Evolutionary conservation across 2,888 invertebrate genomes (phyloP).

Genomic region (Apocheima hispidaria): DNA sequence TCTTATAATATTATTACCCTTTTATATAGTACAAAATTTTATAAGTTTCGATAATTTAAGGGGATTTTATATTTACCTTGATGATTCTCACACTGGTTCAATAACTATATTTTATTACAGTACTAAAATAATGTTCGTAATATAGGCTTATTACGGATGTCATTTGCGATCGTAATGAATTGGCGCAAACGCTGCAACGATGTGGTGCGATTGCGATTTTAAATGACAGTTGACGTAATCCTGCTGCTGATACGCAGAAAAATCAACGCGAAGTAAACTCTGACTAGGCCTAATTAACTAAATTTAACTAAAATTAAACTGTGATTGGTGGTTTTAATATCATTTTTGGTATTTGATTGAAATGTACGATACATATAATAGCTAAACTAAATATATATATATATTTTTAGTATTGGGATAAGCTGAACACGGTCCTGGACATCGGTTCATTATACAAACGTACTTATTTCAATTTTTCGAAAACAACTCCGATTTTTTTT

Average conservation of each 20-base stretch:
- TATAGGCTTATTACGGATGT: neutral
- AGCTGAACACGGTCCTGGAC: too few relatives aligned
- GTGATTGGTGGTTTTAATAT: conserved; percentile 77
- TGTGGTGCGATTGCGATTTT: neutral
- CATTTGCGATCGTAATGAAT: neutral
- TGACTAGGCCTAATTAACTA: conserved; percentile 69
- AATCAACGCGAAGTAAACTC: conserved; percentile 19
- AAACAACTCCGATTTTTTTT: too few relatives aligned
- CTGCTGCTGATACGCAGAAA: neutral
- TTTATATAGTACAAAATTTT: too few relatives aligned
- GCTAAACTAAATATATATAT: conserved; percentile 4
- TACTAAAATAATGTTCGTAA: conserved; percentile 10
- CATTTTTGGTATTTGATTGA: conserved; percentile 78
- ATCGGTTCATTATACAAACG: too few relatives aligned
- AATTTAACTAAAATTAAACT: conserved; percentile 52
- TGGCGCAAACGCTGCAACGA: neutral
- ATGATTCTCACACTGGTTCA: neutral
- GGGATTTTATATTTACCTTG: neutral
- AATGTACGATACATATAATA: conserved; percentile 35
- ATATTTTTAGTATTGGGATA: neutral
- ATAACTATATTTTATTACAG: conserved; percentile 9
- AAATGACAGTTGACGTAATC: neutral
- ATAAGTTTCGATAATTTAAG: too few relatives aligned
- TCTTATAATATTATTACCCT: too few relatives aligned
- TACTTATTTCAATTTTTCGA: too few relatives aligned